Evolutionary conservation across 2,888 invertebrate species (phyloP).

Genomic region (Ischnus inquisitorius): DNA sequence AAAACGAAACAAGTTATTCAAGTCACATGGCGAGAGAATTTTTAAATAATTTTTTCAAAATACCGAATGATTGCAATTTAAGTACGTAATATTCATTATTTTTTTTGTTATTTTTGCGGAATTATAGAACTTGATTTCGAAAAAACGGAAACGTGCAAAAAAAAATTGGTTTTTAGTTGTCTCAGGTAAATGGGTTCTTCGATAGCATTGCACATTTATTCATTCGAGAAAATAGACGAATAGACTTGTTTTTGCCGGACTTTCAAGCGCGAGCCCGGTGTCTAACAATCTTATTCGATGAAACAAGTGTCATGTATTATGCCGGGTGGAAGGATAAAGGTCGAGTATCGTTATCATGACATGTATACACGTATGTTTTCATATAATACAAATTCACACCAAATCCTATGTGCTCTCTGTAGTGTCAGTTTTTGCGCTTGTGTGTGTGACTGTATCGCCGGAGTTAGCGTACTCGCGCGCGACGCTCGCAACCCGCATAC

Average conservation of each 20-base stretch:
- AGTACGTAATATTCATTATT: no score
- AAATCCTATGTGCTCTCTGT: neutral
- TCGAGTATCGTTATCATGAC: slow-evolving; percentile 31
- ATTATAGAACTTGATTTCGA: no score
- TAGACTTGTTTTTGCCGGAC: neutral
- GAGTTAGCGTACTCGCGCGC: slow-evolving; percentile 17
- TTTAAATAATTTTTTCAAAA: no score
- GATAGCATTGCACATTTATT: neutral
- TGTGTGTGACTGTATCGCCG: slow-evolving; percentile 4
- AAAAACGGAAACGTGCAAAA: no score
- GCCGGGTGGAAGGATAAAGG: slow-evolving; percentile 5
- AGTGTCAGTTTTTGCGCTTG: slow-evolving; percentile 10
- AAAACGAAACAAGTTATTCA: no score
- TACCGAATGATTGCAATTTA: no score
- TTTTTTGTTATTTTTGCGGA: no score
- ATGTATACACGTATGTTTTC: slow-evolving; percentile 17
- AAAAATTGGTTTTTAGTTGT: no score
- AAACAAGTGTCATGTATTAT: slow-evolving; percentile 43
- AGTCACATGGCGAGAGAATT: no score
- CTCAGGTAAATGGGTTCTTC: no score
- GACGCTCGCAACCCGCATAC: slow-evolving; percentile 39
- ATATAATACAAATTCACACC: slow-evolving; percentile 23
- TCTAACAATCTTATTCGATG: neutral
- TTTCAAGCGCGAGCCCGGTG: neutral
- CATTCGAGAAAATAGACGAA: neutral